Conservation (phyloP, 2,797 vertebrate species). For the Sebastes flavidus region DNA sequence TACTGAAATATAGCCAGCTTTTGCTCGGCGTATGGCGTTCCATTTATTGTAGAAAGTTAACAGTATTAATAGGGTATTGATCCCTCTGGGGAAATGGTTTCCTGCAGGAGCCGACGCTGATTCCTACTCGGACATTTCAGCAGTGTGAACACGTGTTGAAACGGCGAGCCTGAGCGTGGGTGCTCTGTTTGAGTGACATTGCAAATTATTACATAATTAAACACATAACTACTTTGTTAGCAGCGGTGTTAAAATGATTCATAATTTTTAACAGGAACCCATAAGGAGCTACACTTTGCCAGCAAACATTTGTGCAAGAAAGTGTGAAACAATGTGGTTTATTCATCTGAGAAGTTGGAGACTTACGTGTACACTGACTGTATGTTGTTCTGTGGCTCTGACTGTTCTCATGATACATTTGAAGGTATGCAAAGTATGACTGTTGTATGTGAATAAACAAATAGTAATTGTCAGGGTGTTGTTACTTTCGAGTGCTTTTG, state of each 20-base stretch:
- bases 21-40: background rate
- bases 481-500: background rate
- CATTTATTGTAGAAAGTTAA: background rate
- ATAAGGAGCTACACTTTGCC: constrained; percentile 42
- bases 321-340: constrained; percentile 43
- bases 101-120: background rate
- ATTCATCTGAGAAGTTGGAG: background rate
- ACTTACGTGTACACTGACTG: background rate
- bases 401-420: background rate
- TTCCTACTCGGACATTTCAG: background rate
- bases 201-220: constrained; percentile 50
- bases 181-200: constrained; percentile 44
- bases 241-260: constrained; percentile 59
- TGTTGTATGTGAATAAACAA: constrained; percentile 19
- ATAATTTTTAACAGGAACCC: constrained; percentile 60
- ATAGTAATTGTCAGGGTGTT: background rate
- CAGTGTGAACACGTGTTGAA: background rate
- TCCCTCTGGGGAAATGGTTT: background rate
- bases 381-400: background rate
- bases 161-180: constrained; percentile 14
- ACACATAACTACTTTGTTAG: constrained; percentile 51
- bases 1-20: background rate
- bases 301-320: constrained; percentile 42
- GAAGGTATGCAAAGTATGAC: background rate
- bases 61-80: background rate